These are phyloP conservation scores for Ginglymostoma cirratum DNA, from an alignment of 2,113 vertebrate genomes.

Conservation along the genomic window DNA sequence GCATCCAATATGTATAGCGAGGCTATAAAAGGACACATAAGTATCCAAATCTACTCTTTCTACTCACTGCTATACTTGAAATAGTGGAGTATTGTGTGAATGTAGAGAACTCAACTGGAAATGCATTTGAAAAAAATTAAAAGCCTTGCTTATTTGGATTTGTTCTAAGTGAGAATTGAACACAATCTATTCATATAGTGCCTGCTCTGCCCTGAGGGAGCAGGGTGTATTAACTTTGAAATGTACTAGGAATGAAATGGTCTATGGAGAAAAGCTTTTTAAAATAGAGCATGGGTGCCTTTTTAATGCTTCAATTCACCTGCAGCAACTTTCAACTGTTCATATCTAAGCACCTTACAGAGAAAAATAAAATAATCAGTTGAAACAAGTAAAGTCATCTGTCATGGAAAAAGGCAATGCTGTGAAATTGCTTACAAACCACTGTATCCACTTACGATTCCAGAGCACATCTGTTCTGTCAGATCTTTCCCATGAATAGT, in stretches of 20 bases:
- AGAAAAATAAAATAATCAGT: slow-evolving; percentile 25
- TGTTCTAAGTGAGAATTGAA: background rate
- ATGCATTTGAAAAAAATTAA: slow-evolving; percentile 21
- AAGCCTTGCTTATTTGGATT: slow-evolving; percentile 15
- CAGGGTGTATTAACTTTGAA: background rate
- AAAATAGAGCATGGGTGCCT: background rate
- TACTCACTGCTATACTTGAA: background rate
- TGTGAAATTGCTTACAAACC: slow-evolving; percentile 32
- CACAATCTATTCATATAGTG: slow-evolving; percentile 21
- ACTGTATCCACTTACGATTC: slow-evolving; percentile 13
- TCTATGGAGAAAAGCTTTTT: slow-evolving; percentile 34
- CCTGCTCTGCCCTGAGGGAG: slow-evolving; percentile 30
- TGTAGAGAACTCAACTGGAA: slow-evolving; percentile 16
- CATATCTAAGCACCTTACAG: slow-evolving; percentile 17
- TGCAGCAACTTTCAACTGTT: slow-evolving; percentile 8
- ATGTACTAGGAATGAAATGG: slow-evolving; percentile 36
- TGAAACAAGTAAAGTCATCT: slow-evolving; percentile 25
- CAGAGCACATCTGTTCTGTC: slow-evolving; percentile 30
- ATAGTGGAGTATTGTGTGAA: background rate
- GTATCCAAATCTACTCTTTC: background rate
- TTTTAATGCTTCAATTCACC: slow-evolving; percentile 29
- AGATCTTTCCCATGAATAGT: slow-evolving; percentile 25
- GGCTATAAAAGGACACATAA: background rate
- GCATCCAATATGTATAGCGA: background rate
- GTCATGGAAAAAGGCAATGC: slow-evolving; percentile 12